Conservation (phyloP, 2,797 vertebrate species). For the Girardinus metallicus region DNA sequence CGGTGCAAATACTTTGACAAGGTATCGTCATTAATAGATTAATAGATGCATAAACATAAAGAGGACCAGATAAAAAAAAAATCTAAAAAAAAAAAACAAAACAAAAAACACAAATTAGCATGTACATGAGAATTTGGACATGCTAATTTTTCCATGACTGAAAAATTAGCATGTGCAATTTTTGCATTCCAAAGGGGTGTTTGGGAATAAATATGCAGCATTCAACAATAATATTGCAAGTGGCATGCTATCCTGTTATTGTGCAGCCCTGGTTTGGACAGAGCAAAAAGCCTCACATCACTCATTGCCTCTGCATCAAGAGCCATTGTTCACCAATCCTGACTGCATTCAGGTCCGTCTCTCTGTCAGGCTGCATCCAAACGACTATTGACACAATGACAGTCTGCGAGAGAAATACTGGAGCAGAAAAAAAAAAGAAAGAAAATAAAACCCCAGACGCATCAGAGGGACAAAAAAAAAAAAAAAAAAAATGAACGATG, state of each 20-base stretch:
- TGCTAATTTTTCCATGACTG: not conserved
- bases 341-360: conserved; percentile 79
- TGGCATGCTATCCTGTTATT: not conserved
- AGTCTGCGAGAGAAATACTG: conserved; percentile 74
- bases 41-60: not conserved
- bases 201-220: not conserved
- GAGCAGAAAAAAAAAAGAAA: conserved; percentile 41
- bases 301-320: conserved; percentile 54
- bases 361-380: conserved; percentile 73
- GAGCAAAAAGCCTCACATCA: conserved; percentile 42
- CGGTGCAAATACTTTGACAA: too few species aligned
- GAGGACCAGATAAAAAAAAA: conserved; percentile 35
- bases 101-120: not conserved
- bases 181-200: not conserved
- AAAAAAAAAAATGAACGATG: conserved; percentile 69
- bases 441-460: conserved; percentile 36
- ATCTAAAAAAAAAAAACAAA: conserved; percentile 12
- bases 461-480: conserved; percentile 25
- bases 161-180: not conserved
- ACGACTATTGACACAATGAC: conserved; percentile 82
- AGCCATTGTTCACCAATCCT: conserved; percentile 78
- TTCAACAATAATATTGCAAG: not conserved
- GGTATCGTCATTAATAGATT: too few species aligned
- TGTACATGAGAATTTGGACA: not conserved
- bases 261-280: not conserved